Conservation (phyloP, 2,888 invertebrate genomes). For the Calameuta filiformis region DNA sequence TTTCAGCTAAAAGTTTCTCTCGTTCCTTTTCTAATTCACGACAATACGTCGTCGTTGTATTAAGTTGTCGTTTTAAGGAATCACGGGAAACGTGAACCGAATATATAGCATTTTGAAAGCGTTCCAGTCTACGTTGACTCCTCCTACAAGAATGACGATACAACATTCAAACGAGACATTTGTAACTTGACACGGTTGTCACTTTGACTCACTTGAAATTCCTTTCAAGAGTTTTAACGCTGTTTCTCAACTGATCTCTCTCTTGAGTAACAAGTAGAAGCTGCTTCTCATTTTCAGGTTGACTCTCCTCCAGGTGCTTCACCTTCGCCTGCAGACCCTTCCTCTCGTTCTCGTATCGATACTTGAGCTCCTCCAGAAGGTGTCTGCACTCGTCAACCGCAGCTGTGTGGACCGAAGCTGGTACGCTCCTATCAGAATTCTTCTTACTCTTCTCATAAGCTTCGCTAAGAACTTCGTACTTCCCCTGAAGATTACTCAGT, state of each 20-base stretch:
- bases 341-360: constrained; percentile 77
- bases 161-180: constrained; percentile 2
- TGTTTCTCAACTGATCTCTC: constrained; percentile 68
- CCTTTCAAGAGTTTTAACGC: constrained; percentile 70
- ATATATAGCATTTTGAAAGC: constrained; percentile 65
- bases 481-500: constrained; percentile 71
- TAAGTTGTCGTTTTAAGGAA: constrained; percentile 68
- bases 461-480: constrained; percentile 70
- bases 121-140: constrained; percentile 65
- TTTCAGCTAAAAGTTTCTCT: constrained; percentile 66
- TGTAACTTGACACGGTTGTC: constrained; percentile 5
- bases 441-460: constrained; percentile 69
- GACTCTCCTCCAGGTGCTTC: constrained; percentile 66
- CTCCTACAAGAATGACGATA: constrained; percentile 54
- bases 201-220: constrained; percentile 67
- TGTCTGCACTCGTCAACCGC: constrained; percentile 81
- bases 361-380: constrained; percentile 80
- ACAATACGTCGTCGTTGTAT: constrained; percentile 69
- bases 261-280: constrained; percentile 64
- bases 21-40: constrained; percentile 69
- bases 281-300: constrained; percentile 68
- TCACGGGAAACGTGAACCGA: constrained; percentile 68
- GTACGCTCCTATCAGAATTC: constrained; percentile 71
- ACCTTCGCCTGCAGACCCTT: constrained; percentile 70
- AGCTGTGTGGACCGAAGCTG: constrained; percentile 74